Evolutionary conservation across 2,888 invertebrate genomes (phyloP), one percentile per base, ranked within the genome.

Genomic region (Ametastegia equiseti): DNA sequence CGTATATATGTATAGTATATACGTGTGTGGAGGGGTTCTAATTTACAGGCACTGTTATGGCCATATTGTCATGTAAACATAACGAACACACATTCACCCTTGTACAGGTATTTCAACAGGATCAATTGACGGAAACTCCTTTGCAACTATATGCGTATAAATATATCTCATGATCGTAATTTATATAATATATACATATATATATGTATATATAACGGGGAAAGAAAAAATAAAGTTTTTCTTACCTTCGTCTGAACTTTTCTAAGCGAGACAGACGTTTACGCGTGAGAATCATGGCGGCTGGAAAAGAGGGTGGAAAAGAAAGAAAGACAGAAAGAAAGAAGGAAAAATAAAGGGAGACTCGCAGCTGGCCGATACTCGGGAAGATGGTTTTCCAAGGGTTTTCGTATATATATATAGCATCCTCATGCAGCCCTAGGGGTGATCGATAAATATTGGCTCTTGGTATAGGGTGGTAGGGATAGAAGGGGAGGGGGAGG

Each of bases 401-500:
- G 81, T 81, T 83, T 81, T 78, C 82, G 23, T 77, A 50, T n/a
- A n/a, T n/a, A n/a, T n/a, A n/a, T n/a, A n/a, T n/a, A n/a, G 36
- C 88, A 87, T 50, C 73, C 73, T 73, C 63, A 19, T 69, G 69
- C 69, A 69, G 57, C 90, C 90, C 89, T 87, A 88, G 89, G 90
- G 90, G 87, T 91, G 90, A 91, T 91, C 91, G 87, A 91, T 91
- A 91, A 91, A 91, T 91, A 91, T 91, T 89, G 91, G 90, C 88
- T 89, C 89, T 89, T 88, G 4, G n/a, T n/a, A n/a, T n/a, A n/a
- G n/a, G n/a, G n/a, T n/a, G n/a, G n/a, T n/a, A n/a, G n/a, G n/a
- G n/a, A n/a, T 13, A 88, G 88, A 80, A 82, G 83, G 81, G 83
- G 82, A 81, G 81, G 82, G 82, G 81, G 81, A 60, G 60, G 79